Percentiles rank a stretch among this genome's conserved stretches.
phyloP scores from a whole-genome alignment of 2,888 invertebrate species.

The Drepana falcataria region DNA sequence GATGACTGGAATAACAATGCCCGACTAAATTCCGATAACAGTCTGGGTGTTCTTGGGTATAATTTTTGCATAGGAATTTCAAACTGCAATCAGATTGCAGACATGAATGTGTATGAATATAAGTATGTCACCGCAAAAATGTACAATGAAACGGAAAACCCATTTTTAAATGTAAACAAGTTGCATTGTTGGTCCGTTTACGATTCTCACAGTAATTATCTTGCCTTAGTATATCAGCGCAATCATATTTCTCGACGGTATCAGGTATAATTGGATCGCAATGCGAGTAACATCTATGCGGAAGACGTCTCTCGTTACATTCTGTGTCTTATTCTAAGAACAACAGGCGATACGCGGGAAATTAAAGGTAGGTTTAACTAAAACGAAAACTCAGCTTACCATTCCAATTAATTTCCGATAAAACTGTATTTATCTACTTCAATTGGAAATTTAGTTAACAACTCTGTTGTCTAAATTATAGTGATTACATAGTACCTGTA shows the following conservation, averaged over 20 bases:
- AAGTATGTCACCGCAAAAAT: constrained; percentile 9
- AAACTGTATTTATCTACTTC: neutral
- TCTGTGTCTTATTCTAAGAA: constrained; percentile 72
- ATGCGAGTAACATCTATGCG: constrained; percentile 71
- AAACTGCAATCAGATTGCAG: neutral
- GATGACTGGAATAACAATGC: too few relatives aligned
- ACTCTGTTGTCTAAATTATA: neutral
- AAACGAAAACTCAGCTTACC: constrained; percentile 12
- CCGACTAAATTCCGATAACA: too few relatives aligned
- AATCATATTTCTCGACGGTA: constrained; percentile 66
- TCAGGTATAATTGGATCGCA: constrained; percentile 74
- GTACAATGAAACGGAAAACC: constrained; percentile 38
- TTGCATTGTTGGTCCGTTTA: constrained; percentile 44
- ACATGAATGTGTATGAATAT: neutral
- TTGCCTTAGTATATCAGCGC: constrained; percentile 52
- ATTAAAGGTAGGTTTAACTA: neutral
- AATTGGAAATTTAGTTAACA: neutral
- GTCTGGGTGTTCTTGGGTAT: neutral
- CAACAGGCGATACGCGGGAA: constrained; percentile 56
- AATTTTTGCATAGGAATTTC: neutral
- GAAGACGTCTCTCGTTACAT: constrained; percentile 74
- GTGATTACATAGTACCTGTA: too few relatives aligned
- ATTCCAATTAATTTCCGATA: neutral
- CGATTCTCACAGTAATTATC: constrained; percentile 68
- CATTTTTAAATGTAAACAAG: constrained; percentile 27